A percentile compares a stretch with the other conserved stretches of the same genome.
Evolutionary conservation across 2,888 invertebrate genomes (phyloP).

Genomic region (Gnatocerus cornutus): DNA sequence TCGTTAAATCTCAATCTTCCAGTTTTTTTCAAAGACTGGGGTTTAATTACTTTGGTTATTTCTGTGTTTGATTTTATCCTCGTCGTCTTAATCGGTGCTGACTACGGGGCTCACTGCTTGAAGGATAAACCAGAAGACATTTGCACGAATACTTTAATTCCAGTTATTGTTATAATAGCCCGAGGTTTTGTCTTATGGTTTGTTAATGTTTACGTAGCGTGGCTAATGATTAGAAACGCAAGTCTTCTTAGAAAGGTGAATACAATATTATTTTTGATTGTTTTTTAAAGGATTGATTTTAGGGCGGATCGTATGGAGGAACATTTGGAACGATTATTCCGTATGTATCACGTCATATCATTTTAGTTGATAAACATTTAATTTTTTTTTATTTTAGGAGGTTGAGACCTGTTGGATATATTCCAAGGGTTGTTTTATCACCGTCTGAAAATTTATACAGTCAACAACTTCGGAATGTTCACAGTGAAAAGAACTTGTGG

Average conservation of each 20-base stretch:
- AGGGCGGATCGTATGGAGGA: constrained; percentile 12
- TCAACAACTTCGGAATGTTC: constrained; percentile 1
- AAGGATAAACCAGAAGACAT: background rate
- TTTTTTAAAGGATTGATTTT: constrained; percentile 1
- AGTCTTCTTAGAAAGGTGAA: constrained; percentile 9
- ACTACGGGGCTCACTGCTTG: background rate
- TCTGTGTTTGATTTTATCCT: constrained; percentile 14
- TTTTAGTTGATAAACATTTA: background rate
- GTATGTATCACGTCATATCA: constrained; percentile 8
- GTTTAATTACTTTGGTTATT: constrained; percentile 8
- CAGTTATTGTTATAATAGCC: constrained; percentile 23
- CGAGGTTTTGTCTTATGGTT: constrained; percentile 30
- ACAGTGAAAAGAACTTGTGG: constrained; percentile 14
- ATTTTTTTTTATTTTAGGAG: background rate
- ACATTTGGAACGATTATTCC: constrained; percentile 22
- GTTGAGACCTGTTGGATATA: background rate
- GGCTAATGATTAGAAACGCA: constrained; percentile 7
- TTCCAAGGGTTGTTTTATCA: constrained; percentile 8
- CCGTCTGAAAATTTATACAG: constrained; percentile 2
- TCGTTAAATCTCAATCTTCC: background rate
- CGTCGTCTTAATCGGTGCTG: constrained; percentile 8
- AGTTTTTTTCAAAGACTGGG: constrained; percentile 23
- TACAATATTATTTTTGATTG: background rate
- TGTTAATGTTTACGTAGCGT: constrained; percentile 22
- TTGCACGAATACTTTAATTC: constrained; percentile 22